A percentile compares a stretch with the other conserved stretches of the same genome.
phyloP scores from a whole-genome alignment of 2,797 vertebrate species.

The Helarctos malayanus region DNA sequence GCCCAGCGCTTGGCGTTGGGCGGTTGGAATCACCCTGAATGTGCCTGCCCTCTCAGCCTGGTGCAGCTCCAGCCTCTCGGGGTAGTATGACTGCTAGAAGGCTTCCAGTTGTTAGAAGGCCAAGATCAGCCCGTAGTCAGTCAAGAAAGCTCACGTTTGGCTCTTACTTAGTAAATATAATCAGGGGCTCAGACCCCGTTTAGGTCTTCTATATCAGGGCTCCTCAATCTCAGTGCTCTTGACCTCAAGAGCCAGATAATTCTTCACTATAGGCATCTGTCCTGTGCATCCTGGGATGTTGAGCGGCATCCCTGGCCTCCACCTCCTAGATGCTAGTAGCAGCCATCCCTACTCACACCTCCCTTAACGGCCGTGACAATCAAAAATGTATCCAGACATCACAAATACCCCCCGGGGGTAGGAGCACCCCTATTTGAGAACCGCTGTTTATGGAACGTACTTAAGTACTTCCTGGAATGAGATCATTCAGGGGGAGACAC shows the following conservation, averaged over 20 bases:
- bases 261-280: not conserved
- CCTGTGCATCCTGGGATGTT: not conserved
- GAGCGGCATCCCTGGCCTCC: not conserved
- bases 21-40: constrained; percentile 56
- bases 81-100: not conserved
- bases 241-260: not conserved
- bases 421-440: not conserved
- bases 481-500: not conserved
- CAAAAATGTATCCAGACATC: not conserved
- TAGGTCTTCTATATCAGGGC: not conserved
- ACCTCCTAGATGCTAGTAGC: not conserved
- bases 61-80: not conserved
- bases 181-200: not conserved
- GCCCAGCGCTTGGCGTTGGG: constrained; percentile 69
- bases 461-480: not conserved
- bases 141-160: constrained; percentile 2
- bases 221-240: rapidly evolving
- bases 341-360: not conserved
- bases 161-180: not conserved
- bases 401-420: no score
- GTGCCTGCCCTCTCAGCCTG: not conserved
- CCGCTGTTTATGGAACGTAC: not conserved
- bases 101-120: constrained; percentile 61
- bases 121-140: constrained; percentile 61
- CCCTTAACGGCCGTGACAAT: not conserved